Percentiles rank a stretch among this genome's conserved stretches.
phyloP scores from a whole-genome alignment of 2,797 vertebrate genomes.

The Pangasius larnaudii region DNA sequence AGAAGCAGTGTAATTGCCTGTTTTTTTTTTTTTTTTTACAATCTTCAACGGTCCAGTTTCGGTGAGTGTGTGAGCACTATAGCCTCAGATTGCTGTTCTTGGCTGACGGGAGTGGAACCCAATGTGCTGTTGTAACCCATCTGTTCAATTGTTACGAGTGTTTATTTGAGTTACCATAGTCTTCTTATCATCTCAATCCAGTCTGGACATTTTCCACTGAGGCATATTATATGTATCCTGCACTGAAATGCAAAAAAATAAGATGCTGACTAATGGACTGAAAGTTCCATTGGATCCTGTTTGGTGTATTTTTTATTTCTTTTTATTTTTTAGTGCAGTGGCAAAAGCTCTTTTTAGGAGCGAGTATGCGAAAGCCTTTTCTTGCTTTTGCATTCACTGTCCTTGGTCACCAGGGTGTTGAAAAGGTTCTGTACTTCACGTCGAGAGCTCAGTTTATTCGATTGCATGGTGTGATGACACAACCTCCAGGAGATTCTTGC shows the following conservation, averaged over 20 bases:
- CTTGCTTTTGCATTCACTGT: background rate
- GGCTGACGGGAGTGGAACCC: background rate
- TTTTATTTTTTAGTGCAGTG: background rate
- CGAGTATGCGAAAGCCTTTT: background rate
- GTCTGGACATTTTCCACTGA: background rate
- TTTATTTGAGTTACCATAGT: background rate
- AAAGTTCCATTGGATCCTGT: background rate
- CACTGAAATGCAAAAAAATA: background rate
- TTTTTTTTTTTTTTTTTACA: background rate
- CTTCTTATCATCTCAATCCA: background rate
- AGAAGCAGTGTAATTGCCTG: background rate
- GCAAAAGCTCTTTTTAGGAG: background rate
- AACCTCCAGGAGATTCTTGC: conserved; percentile 15
- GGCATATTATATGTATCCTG: background rate
- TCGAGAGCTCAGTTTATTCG: background rate
- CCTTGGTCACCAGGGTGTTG: background rate
- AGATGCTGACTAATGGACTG: background rate
- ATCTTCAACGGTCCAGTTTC: background rate
- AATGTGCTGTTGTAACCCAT: background rate
- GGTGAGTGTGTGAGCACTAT: background rate
- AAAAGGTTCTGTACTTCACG: background rate
- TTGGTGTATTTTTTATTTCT: no score
- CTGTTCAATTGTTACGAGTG: no score
- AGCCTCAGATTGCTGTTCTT: background rate
- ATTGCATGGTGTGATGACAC: conserved; percentile 8